These are phyloP conservation scores for Marisa cornuarietis DNA, from an alignment of 1,140 invertebrate species.

Conservation along the genomic window DNA sequence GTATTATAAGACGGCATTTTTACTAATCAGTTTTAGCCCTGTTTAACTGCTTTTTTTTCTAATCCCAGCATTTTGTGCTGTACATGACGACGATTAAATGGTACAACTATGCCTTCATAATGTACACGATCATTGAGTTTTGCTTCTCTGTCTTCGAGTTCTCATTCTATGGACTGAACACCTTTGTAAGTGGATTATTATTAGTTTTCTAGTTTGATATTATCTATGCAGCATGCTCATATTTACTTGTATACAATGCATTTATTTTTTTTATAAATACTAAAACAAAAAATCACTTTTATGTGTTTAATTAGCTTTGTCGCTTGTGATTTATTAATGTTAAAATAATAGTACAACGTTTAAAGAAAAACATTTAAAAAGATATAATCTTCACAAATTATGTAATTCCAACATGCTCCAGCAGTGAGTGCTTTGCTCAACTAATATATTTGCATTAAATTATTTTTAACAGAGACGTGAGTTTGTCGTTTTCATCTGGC, in stretches of 20 bases:
- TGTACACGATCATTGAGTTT: constrained; percentile 50
- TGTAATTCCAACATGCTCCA: no score
- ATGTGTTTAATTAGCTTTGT: neutral
- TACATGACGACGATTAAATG: constrained; percentile 42
- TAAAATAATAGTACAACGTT: neutral
- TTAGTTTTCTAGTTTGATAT: neutral
- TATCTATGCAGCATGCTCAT: neutral
- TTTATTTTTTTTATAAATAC: neutral
- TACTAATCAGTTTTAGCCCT: neutral
- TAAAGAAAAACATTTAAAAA: neutral
- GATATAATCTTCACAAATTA: neutral
- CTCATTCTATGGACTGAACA: constrained; percentile 51
- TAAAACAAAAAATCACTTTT: neutral
- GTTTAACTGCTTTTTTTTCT: constrained; percentile 5
- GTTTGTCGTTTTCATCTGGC: constrained; percentile 52
- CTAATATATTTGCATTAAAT: neutral
- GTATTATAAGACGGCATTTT: neutral
- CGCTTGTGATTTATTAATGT: neutral
- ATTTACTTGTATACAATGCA: neutral
- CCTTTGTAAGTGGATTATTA: constrained; percentile 46
- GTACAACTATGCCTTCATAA: constrained; percentile 43
- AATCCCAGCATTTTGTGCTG: constrained; percentile 53
- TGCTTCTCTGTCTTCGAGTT: constrained; percentile 54
- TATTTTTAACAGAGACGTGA: constrained; percentile 40
- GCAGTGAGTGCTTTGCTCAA: no score